Evolutionary conservation across 2,113 vertebrate species (phyloP), one percentile per base, ranked within the genome.

Genomic region (Stegostoma tigrinum): DNA sequence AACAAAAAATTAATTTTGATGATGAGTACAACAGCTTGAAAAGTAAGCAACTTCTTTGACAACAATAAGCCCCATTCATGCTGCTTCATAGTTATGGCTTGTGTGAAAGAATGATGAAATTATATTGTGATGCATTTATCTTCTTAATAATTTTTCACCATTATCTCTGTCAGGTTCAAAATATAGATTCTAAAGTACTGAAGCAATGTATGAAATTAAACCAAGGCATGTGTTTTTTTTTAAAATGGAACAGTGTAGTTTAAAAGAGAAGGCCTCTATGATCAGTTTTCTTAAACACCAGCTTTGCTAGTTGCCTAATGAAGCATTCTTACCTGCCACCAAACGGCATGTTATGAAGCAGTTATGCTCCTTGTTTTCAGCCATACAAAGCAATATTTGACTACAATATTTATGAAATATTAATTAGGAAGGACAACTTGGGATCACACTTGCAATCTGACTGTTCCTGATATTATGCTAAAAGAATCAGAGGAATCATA

Each of bases 61-160:
- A 93, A 93, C 89, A 93, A 93, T 38, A 7, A 83, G 55, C 10
- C 89, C 61, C 89, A 93, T 91, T 91, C 87, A 91, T 38, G 17
- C 5, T 23, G 27, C 87, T n/a, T 64, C 87, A 91, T 93, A 7
- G 34, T 17, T 66, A 21, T 66, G 61, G n/a, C 64, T 93, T 48
- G 19, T 6, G 21, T 67, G 5, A 93, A 61, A 93, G 61, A 93
- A 66, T 93, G 34, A 66, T 93, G 34, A 93, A 42, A 66, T 93
- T 10, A 93, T 93, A 93, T 67, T 93, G 89, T 93, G 34, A 93
- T 93, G 66, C 30, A 67, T 93, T 93, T 93, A 93, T 66, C 66
- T 34, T 93, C 30, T 27, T 91, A 55, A 90, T 19, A 4, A 66
- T 17, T 64, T 93, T 38, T n/a, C 38, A 34, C 17, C 34, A 93